phyloP scores from a whole-genome alignment of 1,140 invertebrate species.

The Drosophila tropicalis region DNA sequence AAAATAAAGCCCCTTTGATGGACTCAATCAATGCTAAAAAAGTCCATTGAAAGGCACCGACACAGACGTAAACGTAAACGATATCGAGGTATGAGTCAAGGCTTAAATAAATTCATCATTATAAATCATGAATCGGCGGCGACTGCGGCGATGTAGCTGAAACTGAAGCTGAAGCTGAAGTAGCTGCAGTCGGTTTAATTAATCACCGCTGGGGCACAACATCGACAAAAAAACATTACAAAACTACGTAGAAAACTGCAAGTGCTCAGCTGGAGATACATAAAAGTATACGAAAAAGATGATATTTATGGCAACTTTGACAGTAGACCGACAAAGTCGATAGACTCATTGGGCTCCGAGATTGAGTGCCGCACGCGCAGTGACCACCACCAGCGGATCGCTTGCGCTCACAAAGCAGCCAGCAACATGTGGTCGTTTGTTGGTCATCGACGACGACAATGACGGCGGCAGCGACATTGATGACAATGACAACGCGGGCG shows the following conservation, averaged over 20 bases:
- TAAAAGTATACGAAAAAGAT: conserved; percentile 73
- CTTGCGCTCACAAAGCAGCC: not conserved
- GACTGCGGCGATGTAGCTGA: not conserved
- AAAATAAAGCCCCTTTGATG: conserved; percentile 4
- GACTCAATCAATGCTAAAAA: conserved; percentile 48
- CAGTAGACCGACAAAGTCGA: conserved; percentile 69
- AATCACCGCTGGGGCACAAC: conserved; percentile 67
- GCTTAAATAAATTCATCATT: conserved; percentile 82
- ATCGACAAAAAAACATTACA: conserved; percentile 38
- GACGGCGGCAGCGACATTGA: conserved; percentile 4
- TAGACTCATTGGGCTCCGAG: conserved; percentile 68
- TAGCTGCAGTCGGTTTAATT: conserved; percentile 61
- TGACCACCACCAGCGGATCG: conserved; percentile 62
- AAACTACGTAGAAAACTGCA: conserved; percentile 34
- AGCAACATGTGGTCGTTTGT: conserved; percentile 34
- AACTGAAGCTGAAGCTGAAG: conserved; percentile 41
- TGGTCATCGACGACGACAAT: conserved; percentile 26
- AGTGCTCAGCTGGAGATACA: conserved; percentile 70
- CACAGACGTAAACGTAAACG: conserved; percentile 56
- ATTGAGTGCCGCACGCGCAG: conserved; percentile 74
- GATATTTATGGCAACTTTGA: conserved; percentile 83
- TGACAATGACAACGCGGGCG: conserved; percentile 41
- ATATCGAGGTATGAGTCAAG: conserved; percentile 49
- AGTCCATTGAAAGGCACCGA: conserved; percentile 57
- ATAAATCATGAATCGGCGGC: conserved; percentile 71